Base-by-base conservation (phyloP, 2,113 vertebrate genomes). In the Axis porcinus region DNA sequence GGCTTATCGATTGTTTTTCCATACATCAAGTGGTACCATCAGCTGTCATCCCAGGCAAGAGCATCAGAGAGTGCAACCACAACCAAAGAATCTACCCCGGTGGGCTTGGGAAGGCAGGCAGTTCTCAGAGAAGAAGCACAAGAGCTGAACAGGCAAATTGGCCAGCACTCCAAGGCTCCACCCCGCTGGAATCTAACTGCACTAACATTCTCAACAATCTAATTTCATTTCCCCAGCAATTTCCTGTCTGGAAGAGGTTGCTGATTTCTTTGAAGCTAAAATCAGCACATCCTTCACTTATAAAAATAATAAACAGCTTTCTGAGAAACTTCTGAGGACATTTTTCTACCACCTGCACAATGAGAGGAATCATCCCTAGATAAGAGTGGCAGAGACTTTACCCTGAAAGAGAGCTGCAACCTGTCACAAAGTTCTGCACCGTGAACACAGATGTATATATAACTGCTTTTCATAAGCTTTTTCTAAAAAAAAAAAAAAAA, bases 261-360 rank as follows among this genome's bases (percentile, higher is more conserved):
- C 95, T 94, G 96, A 96, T 97, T 95, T 97, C 97, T 98, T 98
- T 98, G 97, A 98, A 98, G 93, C 95, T 97, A 98, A 98, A 98
- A 97, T 93, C 93, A 54, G 91, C 95, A 97, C 93, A 97, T 97
- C 89, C 78, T 81, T 97, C 97, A 91, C 93, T 98, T 97, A 95
- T 83, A 97, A 97, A 96, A 98, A 97, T 87, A 98, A 97, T 97
- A 97, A 97, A 97, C 91, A 96, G 91, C 96, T 97, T 97, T 97
- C 97, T 97, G 95, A 97, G 97, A 97, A 97, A 97, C 91, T 97
- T 97, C 88, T 79, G 86, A 97, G 91, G 89, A 97, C 64, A 95
- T 74, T 43, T 88, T 91, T 91, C 84, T 95, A 86, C 95, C 95
- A 98, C 96, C 97, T 97, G 93, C 96, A 97, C 58, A 67, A 21